Conservation (phyloP, 2,888 invertebrate species). For the Germaria angustata region DNA sequence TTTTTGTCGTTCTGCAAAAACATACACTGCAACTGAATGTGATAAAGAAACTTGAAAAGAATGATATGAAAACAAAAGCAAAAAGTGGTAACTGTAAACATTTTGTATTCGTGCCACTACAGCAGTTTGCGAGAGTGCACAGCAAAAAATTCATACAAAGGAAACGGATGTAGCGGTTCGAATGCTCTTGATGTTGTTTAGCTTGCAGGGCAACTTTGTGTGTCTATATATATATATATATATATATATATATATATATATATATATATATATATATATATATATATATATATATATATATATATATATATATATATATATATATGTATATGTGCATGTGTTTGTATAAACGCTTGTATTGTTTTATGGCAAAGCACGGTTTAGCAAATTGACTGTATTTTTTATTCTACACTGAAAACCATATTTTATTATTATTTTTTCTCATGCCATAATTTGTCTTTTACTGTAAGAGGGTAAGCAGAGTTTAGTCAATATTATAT, state of each 20-base stretch:
- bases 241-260: not conserved
- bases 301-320: not conserved
- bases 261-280: not conserved
- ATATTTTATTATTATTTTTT: not conserved
- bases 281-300: not conserved
- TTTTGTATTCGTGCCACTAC: conserved; percentile 38
- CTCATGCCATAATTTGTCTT: not conserved
- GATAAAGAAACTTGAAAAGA: not conserved
- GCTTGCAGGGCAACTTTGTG: not conserved
- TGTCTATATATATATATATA: not conserved
- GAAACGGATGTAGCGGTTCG: conserved; percentile 57
- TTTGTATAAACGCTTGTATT: not conserved
- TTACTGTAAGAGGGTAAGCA: not conserved
- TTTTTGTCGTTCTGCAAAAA: not conserved
- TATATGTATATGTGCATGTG: not conserved
- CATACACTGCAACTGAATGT: not conserved
- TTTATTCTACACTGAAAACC: not conserved
- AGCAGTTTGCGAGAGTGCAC: conserved; percentile 11
- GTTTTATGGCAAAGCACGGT: conserved; percentile 1
- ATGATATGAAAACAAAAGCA: not conserved
- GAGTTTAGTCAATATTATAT: conserved; percentile 14
- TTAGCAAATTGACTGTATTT: conserved; percentile 32
- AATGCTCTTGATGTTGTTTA: conserved; percentile 37
- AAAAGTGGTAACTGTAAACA: conserved; percentile 39
- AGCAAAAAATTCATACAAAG: conserved; percentile 27